Base-by-base conservation (phyloP, 2,797 vertebrate genomes). In the Gadopsis marmoratus region DNA sequence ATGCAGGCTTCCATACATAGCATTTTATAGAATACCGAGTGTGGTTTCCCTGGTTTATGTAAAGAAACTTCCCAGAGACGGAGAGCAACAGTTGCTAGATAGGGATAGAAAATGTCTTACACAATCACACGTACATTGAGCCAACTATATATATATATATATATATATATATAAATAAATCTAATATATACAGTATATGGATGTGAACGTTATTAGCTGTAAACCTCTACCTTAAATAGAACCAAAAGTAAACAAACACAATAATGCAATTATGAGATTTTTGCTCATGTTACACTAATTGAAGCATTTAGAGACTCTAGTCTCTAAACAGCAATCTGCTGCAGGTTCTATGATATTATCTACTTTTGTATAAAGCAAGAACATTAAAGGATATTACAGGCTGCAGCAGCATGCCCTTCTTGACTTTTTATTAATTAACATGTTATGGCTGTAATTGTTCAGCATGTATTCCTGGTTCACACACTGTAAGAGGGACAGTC, bases 11-110 rank as follows among this genome's bases (percentile, higher is more conserved):
- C 43, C 47, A 51, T n/a, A 33, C 56, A 48, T 59, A 75, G 11
- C 39, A 56, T 63, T 56, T 68, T 33, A 64, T 66, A 58, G 31
- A 48, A 47, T 58, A 63, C 54, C 39, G 13, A 50, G 39, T 14
- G 16, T 31, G 16, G n/a, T 63, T 61, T 70, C 26, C 14, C 12
- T 31, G 14, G 35, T 63, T 65, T 65, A 47, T 45, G 31, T 41
- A 21, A 33, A 58, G 29, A 54, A 37, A 37, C 43, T 35, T 19
- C 23, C 29, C 3, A 3, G 19, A 56, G 5, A 60, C 3, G 51
- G 55, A 62, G 39, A 62, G 39, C 35, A 26, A 4, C 17, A 16
- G 54, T 10, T 51, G 3, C 17, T 43, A 13, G 4, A 60, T 9
- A 45, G n/a, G 10, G 17, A 69, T 16, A 37, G 33, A 39, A 59